Evolutionary conservation across 2,888 invertebrate genomes (phyloP).

Genomic region (Flexamia atlantica): DNA sequence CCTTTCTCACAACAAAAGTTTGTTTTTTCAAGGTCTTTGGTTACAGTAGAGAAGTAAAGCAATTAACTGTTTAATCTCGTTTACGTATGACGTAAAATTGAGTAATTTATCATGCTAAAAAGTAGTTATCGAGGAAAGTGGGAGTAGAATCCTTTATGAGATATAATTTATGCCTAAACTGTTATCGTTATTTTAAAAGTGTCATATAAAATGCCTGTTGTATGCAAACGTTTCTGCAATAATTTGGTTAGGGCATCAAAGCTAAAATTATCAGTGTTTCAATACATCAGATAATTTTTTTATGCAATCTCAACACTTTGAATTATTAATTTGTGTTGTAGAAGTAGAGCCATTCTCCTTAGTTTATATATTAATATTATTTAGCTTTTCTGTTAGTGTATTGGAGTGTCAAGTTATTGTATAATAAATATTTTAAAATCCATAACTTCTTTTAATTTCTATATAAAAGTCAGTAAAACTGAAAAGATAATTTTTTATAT

Average conservation of each 20-base stretch:
- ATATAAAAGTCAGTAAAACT: background rate
- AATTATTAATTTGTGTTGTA: background rate
- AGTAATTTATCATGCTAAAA: constrained; percentile 7
- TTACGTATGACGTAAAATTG: background rate
- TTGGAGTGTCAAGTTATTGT: constrained; percentile 49
- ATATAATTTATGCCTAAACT: constrained; percentile 7
- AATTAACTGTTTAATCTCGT: constrained; percentile 16
- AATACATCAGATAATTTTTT: constrained; percentile 41
- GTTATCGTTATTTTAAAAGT: background rate
- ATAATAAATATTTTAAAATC: constrained; percentile 48
- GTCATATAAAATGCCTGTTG: background rate
- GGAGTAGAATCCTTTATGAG: background rate
- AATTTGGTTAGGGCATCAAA: background rate
- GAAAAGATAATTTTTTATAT: background rate
- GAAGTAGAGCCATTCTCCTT: constrained; percentile 12
- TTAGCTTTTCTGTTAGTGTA: constrained; percentile 57
- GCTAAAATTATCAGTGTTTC: constrained; percentile 16
- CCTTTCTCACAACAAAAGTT: background rate
- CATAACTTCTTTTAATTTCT: constrained; percentile 42
- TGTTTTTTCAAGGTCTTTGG: background rate
- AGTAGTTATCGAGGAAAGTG: background rate
- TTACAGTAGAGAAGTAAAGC: background rate
- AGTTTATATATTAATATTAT: constrained; percentile 6
- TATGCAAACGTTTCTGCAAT: background rate
- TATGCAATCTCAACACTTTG: constrained; percentile 26